A percentile compares a stretch with the other conserved stretches of the same genome.
Evolutionary conservation across 1,140 invertebrate species (phyloP).

Genomic region (Sminthurides bifidus): DNA sequence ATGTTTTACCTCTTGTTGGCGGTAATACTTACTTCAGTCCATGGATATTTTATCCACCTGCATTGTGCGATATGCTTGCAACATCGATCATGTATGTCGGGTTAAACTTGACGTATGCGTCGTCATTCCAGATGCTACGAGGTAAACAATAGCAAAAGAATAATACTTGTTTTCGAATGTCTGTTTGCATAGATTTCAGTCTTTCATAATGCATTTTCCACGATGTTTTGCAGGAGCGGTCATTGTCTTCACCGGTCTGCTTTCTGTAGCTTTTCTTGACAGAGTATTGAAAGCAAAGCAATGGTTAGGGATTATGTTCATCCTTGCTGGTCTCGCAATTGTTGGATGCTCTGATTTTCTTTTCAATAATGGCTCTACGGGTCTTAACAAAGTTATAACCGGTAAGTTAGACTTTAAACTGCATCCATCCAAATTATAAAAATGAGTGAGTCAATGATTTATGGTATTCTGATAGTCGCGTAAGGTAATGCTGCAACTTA

Average conservation of each 20-base stretch:
- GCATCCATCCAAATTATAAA: not conserved
- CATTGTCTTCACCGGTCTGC: slow-evolving; percentile 82
- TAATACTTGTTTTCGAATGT: not conserved
- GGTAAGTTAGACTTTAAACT: slow-evolving; percentile 35
- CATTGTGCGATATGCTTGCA: slow-evolving; percentile 68
- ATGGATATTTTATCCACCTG: slow-evolving; percentile 68
- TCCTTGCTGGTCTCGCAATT: slow-evolving; percentile 65
- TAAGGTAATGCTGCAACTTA: not conserved
- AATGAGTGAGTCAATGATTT: not conserved
- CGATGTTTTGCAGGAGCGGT: slow-evolving; percentile 54
- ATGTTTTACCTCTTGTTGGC: slow-evolving; percentile 34
- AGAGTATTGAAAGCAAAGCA: slow-evolving; percentile 53
- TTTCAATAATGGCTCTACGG: slow-evolving; percentile 38
- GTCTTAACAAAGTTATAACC: slow-evolving; percentile 70
- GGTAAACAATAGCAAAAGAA: slow-evolving; percentile 41
- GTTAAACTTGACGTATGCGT: slow-evolving; percentile 79
- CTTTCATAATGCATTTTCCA: not conserved
- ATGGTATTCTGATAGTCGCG: not conserved
- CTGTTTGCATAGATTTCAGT: not conserved
- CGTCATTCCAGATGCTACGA: slow-evolving; percentile 93
- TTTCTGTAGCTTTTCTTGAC: slow-evolving; percentile 78
- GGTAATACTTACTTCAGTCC: slow-evolving; percentile 63
- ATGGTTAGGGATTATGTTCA: slow-evolving; percentile 71
- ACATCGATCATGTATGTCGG: slow-evolving; percentile 84
- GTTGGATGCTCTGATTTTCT: slow-evolving; percentile 71